A percentile compares a stretch with the other conserved stretches of the same genome.
Conservation (phyloP, 2,888 invertebrate species). For the Eupithecia insigniata region DNA sequence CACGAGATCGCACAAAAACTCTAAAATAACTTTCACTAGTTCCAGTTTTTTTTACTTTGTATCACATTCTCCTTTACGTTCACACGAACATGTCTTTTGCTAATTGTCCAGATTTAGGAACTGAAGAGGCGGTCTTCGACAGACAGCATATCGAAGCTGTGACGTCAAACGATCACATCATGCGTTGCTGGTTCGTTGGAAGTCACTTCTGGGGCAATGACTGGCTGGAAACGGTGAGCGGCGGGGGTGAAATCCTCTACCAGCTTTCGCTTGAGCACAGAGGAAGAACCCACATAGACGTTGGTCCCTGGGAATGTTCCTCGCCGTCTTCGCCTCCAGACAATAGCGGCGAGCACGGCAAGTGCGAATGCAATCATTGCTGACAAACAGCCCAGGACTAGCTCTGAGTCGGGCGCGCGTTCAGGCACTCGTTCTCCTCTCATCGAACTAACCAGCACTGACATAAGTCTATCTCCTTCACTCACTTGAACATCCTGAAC, state of each 20-base stretch:
- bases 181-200: conserved; percentile 72
- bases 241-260: conserved; percentile 84
- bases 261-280: conserved; percentile 85
- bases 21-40: conserved; percentile 60
- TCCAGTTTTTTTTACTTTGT: conserved; percentile 54
- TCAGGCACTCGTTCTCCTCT: conserved; percentile 83
- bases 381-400: conserved; percentile 85
- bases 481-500: conserved; percentile 85
- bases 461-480: conserved; percentile 85
- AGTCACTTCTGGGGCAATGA: conserved; percentile 81
- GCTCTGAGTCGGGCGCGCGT: conserved; percentile 82
- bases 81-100: conserved; percentile 59
- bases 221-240: conserved; percentile 84
- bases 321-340: conserved; percentile 84
- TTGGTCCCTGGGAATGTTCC: conserved; percentile 84
- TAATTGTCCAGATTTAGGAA: conserved; percentile 77
- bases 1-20: conserved; percentile 60
- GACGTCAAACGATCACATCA: conserved; percentile 87
- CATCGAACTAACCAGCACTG: conserved; percentile 86
- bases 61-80: conserved; percentile 60
- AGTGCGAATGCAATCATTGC: conserved; percentile 80
- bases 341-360: conserved; percentile 79
- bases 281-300: conserved; percentile 85
- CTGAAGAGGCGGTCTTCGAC: conserved; percentile 83
- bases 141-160: conserved; percentile 84